Evolutionary conservation across 2,113 vertebrate genomes (phyloP).

Genomic region (Arizona elegans): DNA sequence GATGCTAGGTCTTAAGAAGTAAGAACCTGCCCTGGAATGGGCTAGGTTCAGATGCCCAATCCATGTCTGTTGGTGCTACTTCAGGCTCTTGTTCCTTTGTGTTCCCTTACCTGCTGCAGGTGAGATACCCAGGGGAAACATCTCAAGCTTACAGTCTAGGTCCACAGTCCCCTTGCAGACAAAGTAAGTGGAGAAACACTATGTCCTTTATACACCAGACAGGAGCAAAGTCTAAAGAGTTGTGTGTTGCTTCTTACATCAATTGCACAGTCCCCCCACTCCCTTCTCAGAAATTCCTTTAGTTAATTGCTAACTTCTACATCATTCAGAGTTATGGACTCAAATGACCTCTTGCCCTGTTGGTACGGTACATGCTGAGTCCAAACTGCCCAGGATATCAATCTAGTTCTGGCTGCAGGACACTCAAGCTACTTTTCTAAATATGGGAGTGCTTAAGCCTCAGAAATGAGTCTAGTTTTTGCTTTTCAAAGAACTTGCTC

Average conservation of each 20-base stretch:
- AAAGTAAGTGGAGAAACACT: constrained; percentile 29
- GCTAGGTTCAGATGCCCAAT: neutral
- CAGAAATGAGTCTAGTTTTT: neutral
- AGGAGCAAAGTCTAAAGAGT: constrained; percentile 76
- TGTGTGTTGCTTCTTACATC: constrained; percentile 39
- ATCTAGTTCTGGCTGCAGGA: neutral
- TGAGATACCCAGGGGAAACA: constrained; percentile 65
- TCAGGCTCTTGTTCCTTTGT: constrained; percentile 43
- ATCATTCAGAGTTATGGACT: neutral
- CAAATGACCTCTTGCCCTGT: neutral
- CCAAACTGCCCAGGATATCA: neutral
- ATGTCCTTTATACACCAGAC: constrained; percentile 63
- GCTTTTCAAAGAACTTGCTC: neutral
- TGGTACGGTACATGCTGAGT: neutral
- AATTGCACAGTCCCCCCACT: constrained; percentile 52
- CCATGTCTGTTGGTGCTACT: neutral
- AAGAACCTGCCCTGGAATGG: neutral
- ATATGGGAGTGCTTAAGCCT: neutral
- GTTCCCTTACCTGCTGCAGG: constrained; percentile 18
- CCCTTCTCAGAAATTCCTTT: constrained; percentile 60
- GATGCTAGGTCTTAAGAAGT: neutral
- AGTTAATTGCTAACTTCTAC: constrained; percentile 76
- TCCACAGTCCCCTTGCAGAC: constrained; percentile 18
- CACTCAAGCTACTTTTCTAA: neutral
- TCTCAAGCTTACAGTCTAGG: constrained; percentile 49